Evolutionary conservation across 2,797 vertebrate species (phyloP).

Genomic region (Vespertilio murinus): DNA sequence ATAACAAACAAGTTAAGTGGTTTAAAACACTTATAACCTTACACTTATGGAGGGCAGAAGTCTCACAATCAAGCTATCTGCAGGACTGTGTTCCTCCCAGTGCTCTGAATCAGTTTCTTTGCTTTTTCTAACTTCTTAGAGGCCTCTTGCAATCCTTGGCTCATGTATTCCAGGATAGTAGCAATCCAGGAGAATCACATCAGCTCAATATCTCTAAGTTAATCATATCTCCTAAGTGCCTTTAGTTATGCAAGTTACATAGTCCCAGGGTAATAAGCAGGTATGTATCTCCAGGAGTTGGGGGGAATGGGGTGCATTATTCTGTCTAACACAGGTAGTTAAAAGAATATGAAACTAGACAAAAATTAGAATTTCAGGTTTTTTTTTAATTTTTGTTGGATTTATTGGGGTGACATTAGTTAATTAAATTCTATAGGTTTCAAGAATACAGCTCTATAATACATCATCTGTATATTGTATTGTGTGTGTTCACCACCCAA

Average conservation of each 20-base stretch:
- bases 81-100: not conserved
- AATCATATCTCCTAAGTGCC: not conserved
- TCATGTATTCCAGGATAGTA: not conserved
- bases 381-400: not conserved
- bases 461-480: not conserved
- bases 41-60: not conserved
- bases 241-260: not conserved
- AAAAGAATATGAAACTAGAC: constrained; percentile 3
- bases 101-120: not conserved
- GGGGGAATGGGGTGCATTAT: not conserved
- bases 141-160: not conserved
- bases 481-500: not conserved
- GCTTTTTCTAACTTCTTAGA: not conserved
- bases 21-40: not conserved
- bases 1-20: not conserved
- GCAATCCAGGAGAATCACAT: not conserved
- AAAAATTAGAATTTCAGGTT: not conserved
- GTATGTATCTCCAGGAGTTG: not conserved
- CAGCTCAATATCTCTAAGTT: not conserved
- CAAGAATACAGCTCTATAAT: not conserved
- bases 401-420: not conserved
- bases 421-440: not conserved
- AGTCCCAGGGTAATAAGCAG: not conserved
- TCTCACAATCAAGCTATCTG: not conserved
- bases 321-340: not conserved